phyloP scores from a whole-genome alignment of 2,888 invertebrate genomes.

The Oegoconia quadripuncta region DNA sequence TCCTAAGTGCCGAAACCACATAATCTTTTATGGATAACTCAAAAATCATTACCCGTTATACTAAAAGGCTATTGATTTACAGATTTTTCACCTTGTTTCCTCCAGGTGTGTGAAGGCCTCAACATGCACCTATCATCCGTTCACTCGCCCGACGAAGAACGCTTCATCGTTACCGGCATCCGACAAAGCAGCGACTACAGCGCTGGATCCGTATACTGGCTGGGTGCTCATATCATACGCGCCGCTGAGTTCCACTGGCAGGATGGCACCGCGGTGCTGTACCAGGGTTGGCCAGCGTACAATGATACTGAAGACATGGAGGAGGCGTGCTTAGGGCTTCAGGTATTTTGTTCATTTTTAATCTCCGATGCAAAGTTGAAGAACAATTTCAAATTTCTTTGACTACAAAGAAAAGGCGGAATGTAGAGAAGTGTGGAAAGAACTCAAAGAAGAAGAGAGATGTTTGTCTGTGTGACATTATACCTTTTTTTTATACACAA shows the following conservation, averaged over 20 bases:
- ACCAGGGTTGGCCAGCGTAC: slow-evolving; percentile 82
- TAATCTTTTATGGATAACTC: too few species aligned
- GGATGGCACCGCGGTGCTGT: slow-evolving; percentile 80
- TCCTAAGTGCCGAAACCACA: too few species aligned
- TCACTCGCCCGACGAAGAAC: slow-evolving; percentile 83
- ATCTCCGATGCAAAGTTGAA: too few species aligned
- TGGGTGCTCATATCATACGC: slow-evolving; percentile 76
- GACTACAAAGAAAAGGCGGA: too few species aligned
- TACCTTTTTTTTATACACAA: too few species aligned
- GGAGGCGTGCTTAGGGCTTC: slow-evolving; percentile 61
- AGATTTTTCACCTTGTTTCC: slow-evolving; percentile 34
- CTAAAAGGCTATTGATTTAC: slow-evolving; percentile 72
- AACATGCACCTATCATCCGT: slow-evolving; percentile 85
- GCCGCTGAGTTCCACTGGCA: slow-evolving; percentile 76
- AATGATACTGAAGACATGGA: slow-evolving; percentile 63
- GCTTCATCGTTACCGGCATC: slow-evolving; percentile 84
- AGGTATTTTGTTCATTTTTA: slow-evolving; percentile 53
- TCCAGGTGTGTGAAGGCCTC: slow-evolving; percentile 84
- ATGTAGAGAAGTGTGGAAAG: too few species aligned
- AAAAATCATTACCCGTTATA: too few species aligned
- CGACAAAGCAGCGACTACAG: slow-evolving; percentile 85
- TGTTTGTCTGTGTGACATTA: too few species aligned
- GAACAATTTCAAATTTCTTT: too few species aligned
- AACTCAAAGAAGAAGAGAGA: too few species aligned
- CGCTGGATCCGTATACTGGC: slow-evolving; percentile 86